A percentile compares a stretch with the other conserved stretches of the same genome.
Evolutionary conservation across 2,113 vertebrate species (phyloP).

Genomic region (Neolamprologus caudopunctatus): DNA sequence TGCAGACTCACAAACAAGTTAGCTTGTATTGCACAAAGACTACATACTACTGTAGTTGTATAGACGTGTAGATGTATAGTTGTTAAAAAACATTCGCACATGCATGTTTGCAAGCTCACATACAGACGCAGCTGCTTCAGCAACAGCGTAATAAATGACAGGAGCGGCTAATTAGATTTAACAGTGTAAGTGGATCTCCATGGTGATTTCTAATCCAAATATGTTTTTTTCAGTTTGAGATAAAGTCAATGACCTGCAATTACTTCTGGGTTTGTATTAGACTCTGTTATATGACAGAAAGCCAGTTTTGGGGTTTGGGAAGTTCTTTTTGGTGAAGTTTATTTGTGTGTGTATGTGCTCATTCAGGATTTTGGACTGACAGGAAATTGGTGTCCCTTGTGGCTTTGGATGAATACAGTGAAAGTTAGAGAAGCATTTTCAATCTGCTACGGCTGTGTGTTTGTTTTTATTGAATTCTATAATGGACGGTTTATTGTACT

Average conservation of each 20-base stretch:
- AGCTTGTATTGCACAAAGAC: not conserved
- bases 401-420: slow-evolving; percentile 1
- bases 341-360: not conserved
- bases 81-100: not conserved
- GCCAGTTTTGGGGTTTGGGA: not conserved
- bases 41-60: not conserved
- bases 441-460: slow-evolving; percentile 40
- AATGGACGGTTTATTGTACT: slow-evolving; percentile 45
- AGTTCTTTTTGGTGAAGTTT: not conserved
- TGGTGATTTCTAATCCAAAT: slow-evolving; percentile 30
- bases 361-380: slow-evolving; percentile 36
- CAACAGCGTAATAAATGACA: slow-evolving; percentile 44
- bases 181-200: slow-evolving; percentile 42
- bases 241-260: slow-evolving; percentile 45
- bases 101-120: not conserved
- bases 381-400: slow-evolving; percentile 59
- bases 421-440: not conserved
- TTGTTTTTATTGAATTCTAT: slow-evolving; percentile 59
- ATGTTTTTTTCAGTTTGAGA: slow-evolving; percentile 14
- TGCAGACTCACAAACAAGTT: not conserved
- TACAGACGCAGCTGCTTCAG: not conserved
- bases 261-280: slow-evolving; percentile 39
- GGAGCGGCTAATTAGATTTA: slow-evolving; percentile 47
- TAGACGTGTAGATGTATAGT: not conserved
- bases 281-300: slow-evolving; percentile 33